A percentile compares a stretch with the other conserved stretches of the same genome.
These are phyloP conservation scores for Mechanitis messenoides DNA, from an alignment of 2,888 invertebrate genomes.

Conservation along the genomic window DNA sequence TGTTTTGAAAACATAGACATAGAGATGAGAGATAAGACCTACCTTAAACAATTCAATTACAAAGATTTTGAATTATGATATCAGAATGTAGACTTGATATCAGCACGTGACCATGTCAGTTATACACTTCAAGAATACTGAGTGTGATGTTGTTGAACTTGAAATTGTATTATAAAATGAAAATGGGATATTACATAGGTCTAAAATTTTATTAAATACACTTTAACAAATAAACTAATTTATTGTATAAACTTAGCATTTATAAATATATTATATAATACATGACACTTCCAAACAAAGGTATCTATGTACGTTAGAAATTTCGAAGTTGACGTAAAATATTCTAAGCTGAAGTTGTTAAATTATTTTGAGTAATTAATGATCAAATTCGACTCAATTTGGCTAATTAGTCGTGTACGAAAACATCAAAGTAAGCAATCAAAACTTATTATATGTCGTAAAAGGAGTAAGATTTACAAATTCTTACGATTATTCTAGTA, in stretches of 20 bases:
- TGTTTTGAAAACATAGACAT: conserved; percentile 11
- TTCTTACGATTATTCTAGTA: too few species aligned
- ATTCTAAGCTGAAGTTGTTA: conserved; percentile 2
- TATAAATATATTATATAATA: not conserved
- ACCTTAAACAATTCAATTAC: too few species aligned
- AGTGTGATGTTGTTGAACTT: too few species aligned
- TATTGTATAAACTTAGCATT: too few species aligned
- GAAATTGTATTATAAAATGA: too few species aligned
- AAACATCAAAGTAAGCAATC: not conserved
- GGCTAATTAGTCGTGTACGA: conserved; percentile 13
- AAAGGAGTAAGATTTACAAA: not conserved
- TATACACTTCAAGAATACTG: too few species aligned
- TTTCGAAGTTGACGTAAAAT: not conserved
- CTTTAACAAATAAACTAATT: too few species aligned
- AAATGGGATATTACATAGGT: too few species aligned
- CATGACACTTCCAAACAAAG: not conserved
- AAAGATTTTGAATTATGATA: too few species aligned
- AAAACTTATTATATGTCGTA: not conserved
- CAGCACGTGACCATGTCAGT: too few species aligned
- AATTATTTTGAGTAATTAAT: conserved; percentile 9
- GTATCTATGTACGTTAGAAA: not conserved
- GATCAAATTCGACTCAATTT: conserved; percentile 17
- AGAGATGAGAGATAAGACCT: not conserved
- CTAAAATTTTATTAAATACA: too few species aligned
- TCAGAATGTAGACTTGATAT: too few species aligned